Conservation (phyloP, 2,113 vertebrate genomes). For the Corydoras maculifer region DNA sequence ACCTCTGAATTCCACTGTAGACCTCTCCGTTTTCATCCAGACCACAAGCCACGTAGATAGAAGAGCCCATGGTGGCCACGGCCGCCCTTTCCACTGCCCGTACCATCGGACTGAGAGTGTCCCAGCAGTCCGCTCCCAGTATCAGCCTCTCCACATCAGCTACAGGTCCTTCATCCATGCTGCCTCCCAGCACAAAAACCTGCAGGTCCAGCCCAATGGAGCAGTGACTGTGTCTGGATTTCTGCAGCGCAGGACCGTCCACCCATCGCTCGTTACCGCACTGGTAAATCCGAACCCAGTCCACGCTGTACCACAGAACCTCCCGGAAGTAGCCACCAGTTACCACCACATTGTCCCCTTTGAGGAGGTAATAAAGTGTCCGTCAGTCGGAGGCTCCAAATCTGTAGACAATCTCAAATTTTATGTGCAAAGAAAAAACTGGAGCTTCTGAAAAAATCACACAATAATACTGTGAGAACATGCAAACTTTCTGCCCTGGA, state of each 20-base stretch:
- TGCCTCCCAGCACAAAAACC: constrained; percentile 76
- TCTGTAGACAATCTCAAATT: too few species aligned
- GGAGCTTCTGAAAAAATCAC: too few species aligned
- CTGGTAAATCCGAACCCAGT: constrained; percentile 77
- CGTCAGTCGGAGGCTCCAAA: neutral
- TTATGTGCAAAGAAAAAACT: neutral
- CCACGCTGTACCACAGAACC: constrained; percentile 79
- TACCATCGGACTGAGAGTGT: constrained; percentile 66
- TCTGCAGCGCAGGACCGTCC: constrained; percentile 73
- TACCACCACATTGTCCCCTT: constrained; percentile 68
- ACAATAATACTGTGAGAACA: too few species aligned
- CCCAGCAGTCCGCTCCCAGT: constrained; percentile 66
- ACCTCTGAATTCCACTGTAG: constrained; percentile 76
- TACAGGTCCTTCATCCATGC: constrained; percentile 70
- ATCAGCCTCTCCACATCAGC: constrained; percentile 70
- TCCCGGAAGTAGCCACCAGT: constrained; percentile 81
- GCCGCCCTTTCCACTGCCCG: constrained; percentile 78
- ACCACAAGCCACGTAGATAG: constrained; percentile 78
- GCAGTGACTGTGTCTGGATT: constrained; percentile 77
- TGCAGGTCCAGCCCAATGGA: constrained; percentile 64
- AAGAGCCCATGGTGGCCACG: constrained; percentile 50
- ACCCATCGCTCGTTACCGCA: constrained; percentile 69
- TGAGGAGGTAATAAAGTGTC: constrained; percentile 18
- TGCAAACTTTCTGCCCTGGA: too few species aligned
- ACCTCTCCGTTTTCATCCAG: constrained; percentile 81